Conservation (phyloP, 2,797 vertebrate species). For the Alfaro cultratus region DNA sequence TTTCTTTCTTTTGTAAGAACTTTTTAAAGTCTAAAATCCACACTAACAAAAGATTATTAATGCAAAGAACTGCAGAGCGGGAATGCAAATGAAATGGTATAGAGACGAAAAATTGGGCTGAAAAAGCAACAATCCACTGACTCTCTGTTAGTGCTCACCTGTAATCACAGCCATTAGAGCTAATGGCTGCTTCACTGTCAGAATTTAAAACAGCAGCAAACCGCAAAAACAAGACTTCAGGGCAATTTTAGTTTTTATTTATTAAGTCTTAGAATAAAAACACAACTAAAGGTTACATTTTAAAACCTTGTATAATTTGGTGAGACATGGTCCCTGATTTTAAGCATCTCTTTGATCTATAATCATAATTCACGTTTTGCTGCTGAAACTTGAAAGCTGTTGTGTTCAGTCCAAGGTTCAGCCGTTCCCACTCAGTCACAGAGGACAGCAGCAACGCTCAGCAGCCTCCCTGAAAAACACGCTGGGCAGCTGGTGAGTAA, state of each 20-base stretch:
- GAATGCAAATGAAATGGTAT: background rate
- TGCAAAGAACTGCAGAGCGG: background rate
- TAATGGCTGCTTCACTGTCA: background rate
- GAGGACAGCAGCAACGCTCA: slow-evolving; percentile 11
- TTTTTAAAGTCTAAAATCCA: background rate
- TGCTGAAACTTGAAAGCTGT: slow-evolving; percentile 6
- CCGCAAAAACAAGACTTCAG: background rate
- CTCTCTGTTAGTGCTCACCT: background rate
- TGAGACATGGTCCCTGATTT: slow-evolving; percentile 2
- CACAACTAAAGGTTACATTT: background rate
- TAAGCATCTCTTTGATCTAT: slow-evolving; percentile 11
- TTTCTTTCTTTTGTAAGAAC: background rate
- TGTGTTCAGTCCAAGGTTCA: slow-evolving; percentile 53
- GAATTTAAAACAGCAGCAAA: background rate
- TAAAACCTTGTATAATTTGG: background rate
- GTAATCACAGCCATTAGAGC: slow-evolving; percentile 8
- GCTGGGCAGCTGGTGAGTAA: slow-evolving; percentile 57
- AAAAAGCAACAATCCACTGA: slow-evolving; percentile 3
- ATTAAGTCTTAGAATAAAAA: background rate
- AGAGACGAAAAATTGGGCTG: background rate
- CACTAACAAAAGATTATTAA: slow-evolving; percentile 7
- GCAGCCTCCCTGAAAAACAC: slow-evolving; percentile 48
- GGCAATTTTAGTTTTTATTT: background rate
- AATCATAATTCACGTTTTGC: slow-evolving; percentile 14
- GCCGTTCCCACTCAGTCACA: background rate